Conservation (phyloP, 2,888 invertebrate species). For the Acholoe squamosa region DNA sequence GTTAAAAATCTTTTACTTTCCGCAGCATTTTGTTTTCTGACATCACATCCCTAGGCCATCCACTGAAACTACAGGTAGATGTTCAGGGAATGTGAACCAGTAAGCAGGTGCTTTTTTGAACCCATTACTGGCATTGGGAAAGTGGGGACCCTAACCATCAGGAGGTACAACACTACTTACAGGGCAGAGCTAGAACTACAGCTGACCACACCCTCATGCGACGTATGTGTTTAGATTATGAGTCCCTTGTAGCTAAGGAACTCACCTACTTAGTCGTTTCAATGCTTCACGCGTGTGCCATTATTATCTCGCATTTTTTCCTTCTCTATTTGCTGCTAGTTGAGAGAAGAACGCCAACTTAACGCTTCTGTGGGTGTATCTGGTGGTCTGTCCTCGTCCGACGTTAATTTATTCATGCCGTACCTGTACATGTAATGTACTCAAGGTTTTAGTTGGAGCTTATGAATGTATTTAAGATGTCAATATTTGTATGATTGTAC, state of each 20-base stretch:
- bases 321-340: constrained; percentile 51
- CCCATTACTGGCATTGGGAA: constrained; percentile 41
- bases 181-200: constrained; percentile 59
- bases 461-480: constrained; percentile 66
- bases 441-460: constrained; percentile 63
- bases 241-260: constrained; percentile 14
- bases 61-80: not conserved
- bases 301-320: constrained; percentile 1
- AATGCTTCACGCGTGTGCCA: constrained; percentile 57
- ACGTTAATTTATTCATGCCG: constrained; percentile 61
- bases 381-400: constrained; percentile 53
- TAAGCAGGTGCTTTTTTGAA: constrained; percentile 20
- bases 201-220: constrained; percentile 59
- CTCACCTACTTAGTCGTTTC: constrained; percentile 54
- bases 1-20: constrained; percentile 45
- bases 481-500: constrained; percentile 66
- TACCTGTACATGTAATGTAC: constrained; percentile 66
- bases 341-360: constrained; percentile 51
- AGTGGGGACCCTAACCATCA: constrained; percentile 49
- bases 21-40: constrained; percentile 43
- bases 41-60: not conserved
- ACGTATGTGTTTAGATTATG: constrained; percentile 51
- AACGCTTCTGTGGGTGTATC: constrained; percentile 55
- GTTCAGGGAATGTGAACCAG: not conserved
- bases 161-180: constrained; percentile 32